A percentile compares a stretch with the other conserved stretches of the same genome.
Conservation (phyloP, 2,888 invertebrate genomes). For the Polia nebulosa region DNA sequence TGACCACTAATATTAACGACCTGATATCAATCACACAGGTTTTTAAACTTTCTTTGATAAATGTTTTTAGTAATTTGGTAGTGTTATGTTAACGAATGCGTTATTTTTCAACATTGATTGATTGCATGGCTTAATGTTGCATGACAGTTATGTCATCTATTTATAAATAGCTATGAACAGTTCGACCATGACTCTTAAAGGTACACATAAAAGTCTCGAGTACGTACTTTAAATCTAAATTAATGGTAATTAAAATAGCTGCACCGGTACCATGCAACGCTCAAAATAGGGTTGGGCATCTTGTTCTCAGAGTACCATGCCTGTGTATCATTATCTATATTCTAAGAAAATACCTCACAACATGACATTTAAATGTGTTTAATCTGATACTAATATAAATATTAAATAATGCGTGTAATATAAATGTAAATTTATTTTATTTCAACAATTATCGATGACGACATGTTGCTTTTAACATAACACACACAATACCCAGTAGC, state of each 20-base stretch:
- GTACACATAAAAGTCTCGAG: constrained; percentile 75
- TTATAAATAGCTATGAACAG: constrained; percentile 78
- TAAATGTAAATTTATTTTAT: constrained; percentile 36
- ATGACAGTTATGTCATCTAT: constrained; percentile 76
- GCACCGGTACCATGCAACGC: constrained; percentile 65
- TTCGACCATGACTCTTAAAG: constrained; percentile 72
- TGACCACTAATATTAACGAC: constrained; percentile 28
- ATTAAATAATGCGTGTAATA: constrained; percentile 11
- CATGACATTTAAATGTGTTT: constrained; percentile 17
- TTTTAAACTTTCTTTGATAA: constrained; percentile 41
- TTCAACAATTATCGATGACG: constrained; percentile 30
- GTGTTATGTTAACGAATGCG: constrained; percentile 22
- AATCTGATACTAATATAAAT: constrained; percentile 26
- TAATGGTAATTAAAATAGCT: constrained; percentile 81
- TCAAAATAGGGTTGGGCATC: constrained; percentile 49
- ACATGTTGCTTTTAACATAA: constrained; percentile 10
- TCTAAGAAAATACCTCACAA: constrained; percentile 20
- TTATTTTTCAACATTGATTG: constrained; percentile 53
- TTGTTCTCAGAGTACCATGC: constrained; percentile 1
- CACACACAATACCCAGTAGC: neutral
- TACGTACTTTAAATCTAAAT: constrained; percentile 74
- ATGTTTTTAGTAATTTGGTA: constrained; percentile 29
- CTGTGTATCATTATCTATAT: constrained; percentile 4
- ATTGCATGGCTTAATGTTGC: constrained; percentile 49
- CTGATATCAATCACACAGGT: constrained; percentile 36